phyloP scores from a whole-genome alignment of 2,797 vertebrate species.

The Crocodylus rhombifer region DNA sequence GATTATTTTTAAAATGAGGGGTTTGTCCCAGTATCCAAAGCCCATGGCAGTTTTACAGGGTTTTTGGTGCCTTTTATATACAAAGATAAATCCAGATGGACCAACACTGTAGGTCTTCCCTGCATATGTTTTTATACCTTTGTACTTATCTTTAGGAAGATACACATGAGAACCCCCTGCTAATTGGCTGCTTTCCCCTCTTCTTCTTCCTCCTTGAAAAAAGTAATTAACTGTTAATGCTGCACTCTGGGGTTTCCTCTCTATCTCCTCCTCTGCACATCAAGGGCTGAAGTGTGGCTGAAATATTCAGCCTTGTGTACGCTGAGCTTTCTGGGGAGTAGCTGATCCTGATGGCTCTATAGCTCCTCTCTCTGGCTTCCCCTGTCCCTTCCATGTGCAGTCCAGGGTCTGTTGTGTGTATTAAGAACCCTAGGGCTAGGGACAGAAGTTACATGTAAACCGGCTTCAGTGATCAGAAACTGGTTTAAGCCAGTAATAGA shows the following conservation, averaged over 20 bases:
- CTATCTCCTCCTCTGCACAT: background rate
- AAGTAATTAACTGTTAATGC: no score
- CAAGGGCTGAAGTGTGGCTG: constrained; percentile 19
- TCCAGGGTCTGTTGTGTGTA: no score
- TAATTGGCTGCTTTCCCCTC: background rate
- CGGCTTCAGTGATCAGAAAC: no score
- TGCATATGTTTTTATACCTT: background rate
- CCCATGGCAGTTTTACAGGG: background rate
- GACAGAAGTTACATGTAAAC: no score
- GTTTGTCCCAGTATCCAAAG: background rate
- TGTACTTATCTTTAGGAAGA: background rate
- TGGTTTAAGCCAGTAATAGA: no score
- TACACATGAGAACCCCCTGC: background rate
- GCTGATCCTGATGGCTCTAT: background rate
- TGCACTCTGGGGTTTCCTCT: background rate
- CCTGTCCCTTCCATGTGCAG: no score
- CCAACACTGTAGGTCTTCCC: background rate
- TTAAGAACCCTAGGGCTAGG: no score
- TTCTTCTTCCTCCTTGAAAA: background rate
- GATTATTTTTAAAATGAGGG: background rate
- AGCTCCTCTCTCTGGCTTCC: no score
- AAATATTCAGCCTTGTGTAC: background rate
- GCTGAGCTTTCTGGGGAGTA: background rate
- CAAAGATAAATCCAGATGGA: background rate
- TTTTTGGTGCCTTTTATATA: background rate